Evolutionary conservation across 2,113 vertebrate genomes (phyloP).

Genomic region (Chrysochloris asiatica): DNA sequence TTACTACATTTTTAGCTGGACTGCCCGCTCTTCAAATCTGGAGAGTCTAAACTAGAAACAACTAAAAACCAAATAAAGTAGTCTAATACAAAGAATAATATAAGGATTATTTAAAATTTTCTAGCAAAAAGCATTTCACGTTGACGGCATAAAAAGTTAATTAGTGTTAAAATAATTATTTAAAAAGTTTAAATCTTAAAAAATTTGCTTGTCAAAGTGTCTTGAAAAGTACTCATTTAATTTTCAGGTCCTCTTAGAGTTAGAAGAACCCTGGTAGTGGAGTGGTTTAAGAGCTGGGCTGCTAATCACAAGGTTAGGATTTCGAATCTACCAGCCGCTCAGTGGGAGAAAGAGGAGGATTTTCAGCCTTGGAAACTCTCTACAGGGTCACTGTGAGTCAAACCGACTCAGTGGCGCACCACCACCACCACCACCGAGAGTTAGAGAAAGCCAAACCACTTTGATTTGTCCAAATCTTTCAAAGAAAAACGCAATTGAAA

Average conservation of each 20-base stretch:
- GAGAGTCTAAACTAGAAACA: constrained; percentile 1
- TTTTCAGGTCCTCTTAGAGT: not conserved
- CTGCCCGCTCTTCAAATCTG: constrained; percentile 13
- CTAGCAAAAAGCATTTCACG: not conserved
- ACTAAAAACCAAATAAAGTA: not conserved
- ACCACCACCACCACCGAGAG: too few relatives aligned
- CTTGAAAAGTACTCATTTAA: constrained; percentile 3
- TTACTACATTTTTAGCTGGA: constrained; percentile 8
- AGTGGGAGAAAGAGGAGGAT: too few relatives aligned
- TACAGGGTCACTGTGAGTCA: too few relatives aligned
- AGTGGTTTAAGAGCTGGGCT: too few relatives aligned
- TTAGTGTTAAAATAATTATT: constrained; percentile 34
- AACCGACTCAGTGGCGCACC: too few relatives aligned
- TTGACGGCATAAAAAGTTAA: constrained; percentile 1
- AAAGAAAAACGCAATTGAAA: not conserved
- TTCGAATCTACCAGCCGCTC: too few relatives aligned
- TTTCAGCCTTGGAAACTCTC: too few relatives aligned
- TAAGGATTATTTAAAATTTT: constrained; percentile 35
- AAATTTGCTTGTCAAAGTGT: not conserved
- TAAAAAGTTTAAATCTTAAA: not conserved
- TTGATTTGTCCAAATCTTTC: constrained; percentile 12
- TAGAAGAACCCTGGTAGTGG: not conserved
- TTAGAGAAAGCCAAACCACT: not conserved
- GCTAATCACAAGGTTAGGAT: too few relatives aligned
- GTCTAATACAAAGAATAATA: not conserved